Evolutionary conservation across 2,888 invertebrate species (phyloP).

Genomic region (Cyrtodaria siliqua): DNA sequence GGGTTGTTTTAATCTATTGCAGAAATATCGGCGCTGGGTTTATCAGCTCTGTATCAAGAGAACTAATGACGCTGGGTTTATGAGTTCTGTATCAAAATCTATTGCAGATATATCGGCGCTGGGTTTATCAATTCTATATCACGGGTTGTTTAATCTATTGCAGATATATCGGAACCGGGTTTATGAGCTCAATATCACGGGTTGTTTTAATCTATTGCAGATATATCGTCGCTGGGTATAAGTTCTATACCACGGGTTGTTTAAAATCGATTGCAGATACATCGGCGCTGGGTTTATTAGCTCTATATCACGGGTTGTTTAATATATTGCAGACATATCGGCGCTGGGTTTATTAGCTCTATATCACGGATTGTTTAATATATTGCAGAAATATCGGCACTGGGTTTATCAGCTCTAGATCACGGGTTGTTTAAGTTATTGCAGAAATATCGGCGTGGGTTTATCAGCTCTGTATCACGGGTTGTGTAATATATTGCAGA

Average conservation of each 20-base stretch:
- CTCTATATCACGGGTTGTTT: constrained; percentile 53
- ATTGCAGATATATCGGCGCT: no score
- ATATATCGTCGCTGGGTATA: no score
- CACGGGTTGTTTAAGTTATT: constrained; percentile 8
- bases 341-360: constrained; percentile 57
- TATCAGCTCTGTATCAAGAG: constrained; percentile 50
- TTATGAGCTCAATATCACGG: constrained; percentile 55
- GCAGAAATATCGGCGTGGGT: constrained; percentile 62
- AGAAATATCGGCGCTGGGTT: constrained; percentile 63
- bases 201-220: no score
- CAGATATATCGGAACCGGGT: constrained; percentile 60
- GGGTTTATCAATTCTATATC: no score
- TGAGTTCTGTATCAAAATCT: no score
- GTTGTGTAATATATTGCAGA: no score
- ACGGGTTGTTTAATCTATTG: no score
- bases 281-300: constrained; percentile 60
- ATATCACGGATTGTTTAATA: constrained; percentile 53
- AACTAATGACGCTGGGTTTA: no score
- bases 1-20: constrained; percentile 58
- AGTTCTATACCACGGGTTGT: constrained; percentile 16
- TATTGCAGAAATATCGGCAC: no score
- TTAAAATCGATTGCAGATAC: constrained; percentile 47
- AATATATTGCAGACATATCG: no score
- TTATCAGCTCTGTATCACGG: constrained; percentile 54
- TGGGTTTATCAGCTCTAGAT: no score